Base-by-base conservation (phyloP, 2,113 vertebrate species). In the Dasyurus viverrinus region DNA sequence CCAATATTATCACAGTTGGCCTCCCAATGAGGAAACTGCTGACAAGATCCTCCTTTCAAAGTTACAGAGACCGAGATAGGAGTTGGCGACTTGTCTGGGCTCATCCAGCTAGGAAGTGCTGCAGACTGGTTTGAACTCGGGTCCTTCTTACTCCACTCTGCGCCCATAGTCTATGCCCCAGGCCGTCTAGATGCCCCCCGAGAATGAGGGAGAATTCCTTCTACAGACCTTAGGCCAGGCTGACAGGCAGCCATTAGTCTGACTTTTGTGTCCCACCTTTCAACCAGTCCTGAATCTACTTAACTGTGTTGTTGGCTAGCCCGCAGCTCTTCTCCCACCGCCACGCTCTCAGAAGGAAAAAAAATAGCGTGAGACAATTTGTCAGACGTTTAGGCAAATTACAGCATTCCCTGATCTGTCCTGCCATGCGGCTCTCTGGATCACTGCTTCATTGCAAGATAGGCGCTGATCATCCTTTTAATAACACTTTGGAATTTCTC, bases 21-120 rank as follows among this genome's bases (percentile, higher is more conserved):
- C 11, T 60, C 60, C 0, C 3, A 1, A n/a, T 1, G 36, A 68
- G 27, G 11, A 0, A 1, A 10, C 0, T 14, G 3, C 57, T 36
- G 30, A 60, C 27, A 8, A 27, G 27, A 57, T 27, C 55, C 9
- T 27, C 8, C 8, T 57, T 57, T 27, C 26, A 27, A 48, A 48
- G 55, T 9, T 57, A 36, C 57, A 60, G 36, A n/a, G 36, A n/a
- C 0, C 16, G 30, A n/a, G 11, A 76, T 0, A 76, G 60, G 8
- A 76, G 12, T 14, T 60, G 11, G 27, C 8, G 27, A 60, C 30
- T 10, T 60, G 0, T 30, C 60, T 68, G 14, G 60, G 36, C 14
- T 36, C 60, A 16, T 5, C 30, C 12, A 76, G 60, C 30, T n/a
- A 19, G 60, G 60, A 76, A n/a, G 14, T 16, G 36, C n/a, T 0